Evolutionary conservation across 2,797 vertebrate genomes (phyloP), one percentile per base, ranked within the genome.

Genomic region (Squalus acanthias): DNA sequence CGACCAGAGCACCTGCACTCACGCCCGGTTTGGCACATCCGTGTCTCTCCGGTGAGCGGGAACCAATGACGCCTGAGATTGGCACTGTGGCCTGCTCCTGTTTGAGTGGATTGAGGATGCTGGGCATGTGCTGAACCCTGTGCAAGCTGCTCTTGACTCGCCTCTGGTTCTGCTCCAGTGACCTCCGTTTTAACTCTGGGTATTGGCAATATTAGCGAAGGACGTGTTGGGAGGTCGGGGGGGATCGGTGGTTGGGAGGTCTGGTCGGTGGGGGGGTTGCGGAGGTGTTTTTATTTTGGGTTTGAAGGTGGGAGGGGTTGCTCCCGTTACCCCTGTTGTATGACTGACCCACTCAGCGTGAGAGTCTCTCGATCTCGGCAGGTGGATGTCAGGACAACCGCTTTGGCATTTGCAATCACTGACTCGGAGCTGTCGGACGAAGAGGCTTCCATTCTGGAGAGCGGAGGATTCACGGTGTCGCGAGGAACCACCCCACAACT

Each of bases 391-490:
- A 99, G 99, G 97, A 99, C 99, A 96, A 99, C 99, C 0, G 99
- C 99, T 0, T 97, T 99, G 98, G 99, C 99, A 0, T 98, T 99
- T 98, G 99, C 99, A 97, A 99, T 99, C 97, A 99, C 99, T 0
- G 99, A 99, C 98, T 99, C 99, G 0, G 99, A 99, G 97, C 96
- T 99, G 88, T 99, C 99, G 0, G 99, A 99, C 72, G 99, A 99
- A 96, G 99, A 99, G 97, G 99, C 98, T 3, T 99, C 99, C 96
- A 99, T 99, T 96, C 97, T 99, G 97, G 99, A 99, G 97, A 99
- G 99, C 0, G 99, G 99, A 0, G 99, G 99, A 4, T 99, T 99
- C 97, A 99, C 99, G 0, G 99, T 99, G 96, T 99, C 99, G 96
- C 98, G 99, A 97, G 99, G 99, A 72, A 99, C 99, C 3, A 99